Conservation (phyloP, 2,797 vertebrate genomes). For the Sebastes cheni region DNA sequence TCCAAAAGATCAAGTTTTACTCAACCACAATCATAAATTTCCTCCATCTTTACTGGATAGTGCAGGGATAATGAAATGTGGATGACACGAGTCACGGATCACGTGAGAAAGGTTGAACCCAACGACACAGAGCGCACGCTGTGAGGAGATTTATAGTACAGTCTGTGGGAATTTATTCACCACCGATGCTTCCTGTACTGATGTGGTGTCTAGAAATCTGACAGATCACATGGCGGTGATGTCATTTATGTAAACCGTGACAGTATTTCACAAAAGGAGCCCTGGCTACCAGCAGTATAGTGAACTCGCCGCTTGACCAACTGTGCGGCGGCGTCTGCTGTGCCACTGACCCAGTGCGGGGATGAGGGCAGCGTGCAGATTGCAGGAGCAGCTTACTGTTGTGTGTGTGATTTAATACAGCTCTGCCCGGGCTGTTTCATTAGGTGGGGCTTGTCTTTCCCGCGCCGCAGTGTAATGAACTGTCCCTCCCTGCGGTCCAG, state of each 20-base stretch:
- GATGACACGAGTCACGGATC: neutral
- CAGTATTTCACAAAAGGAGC: slow-evolving; percentile 17
- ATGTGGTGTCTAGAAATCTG: slow-evolving; percentile 8
- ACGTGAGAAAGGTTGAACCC: neutral
- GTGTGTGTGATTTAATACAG: slow-evolving; percentile 71
- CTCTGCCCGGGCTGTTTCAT: slow-evolving; percentile 69
- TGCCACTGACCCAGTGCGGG: slow-evolving; percentile 76
- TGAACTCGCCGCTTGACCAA: slow-evolving; percentile 27
- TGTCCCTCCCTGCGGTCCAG: slow-evolving; percentile 67
- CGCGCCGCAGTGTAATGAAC: slow-evolving; percentile 68
- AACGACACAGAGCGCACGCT: neutral
- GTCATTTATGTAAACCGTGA: slow-evolving; percentile 22
- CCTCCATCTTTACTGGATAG: neutral
- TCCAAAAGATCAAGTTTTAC: neutral
- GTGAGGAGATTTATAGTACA: neutral
- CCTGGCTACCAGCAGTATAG: neutral
- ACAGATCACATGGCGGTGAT: slow-evolving; percentile 4
- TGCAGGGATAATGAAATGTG: neutral
- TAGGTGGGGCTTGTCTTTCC: slow-evolving; percentile 69
- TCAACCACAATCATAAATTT: neutral
- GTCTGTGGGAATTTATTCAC: neutral
- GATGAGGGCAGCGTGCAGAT: slow-evolving; percentile 64
- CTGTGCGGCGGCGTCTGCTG: slow-evolving; percentile 49
- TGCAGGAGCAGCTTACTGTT: slow-evolving; percentile 68
- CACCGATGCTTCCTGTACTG: neutral